phyloP scores from a whole-genome alignment of 2,113 vertebrate species.

The Probosciger aterrimus region DNA sequence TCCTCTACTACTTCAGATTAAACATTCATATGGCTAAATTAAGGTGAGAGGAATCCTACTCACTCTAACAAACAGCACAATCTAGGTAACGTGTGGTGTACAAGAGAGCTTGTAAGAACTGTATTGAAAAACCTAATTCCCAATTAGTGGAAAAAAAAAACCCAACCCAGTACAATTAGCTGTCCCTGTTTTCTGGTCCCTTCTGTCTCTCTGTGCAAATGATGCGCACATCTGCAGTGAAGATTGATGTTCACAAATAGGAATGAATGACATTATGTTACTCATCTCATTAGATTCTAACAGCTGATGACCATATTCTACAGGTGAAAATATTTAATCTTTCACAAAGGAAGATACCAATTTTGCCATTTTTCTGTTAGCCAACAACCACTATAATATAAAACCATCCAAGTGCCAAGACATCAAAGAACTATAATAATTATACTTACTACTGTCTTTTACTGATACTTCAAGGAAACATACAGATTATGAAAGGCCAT shows the following conservation, averaged over 20 bases:
- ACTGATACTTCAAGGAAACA: background rate
- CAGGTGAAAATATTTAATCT: background rate
- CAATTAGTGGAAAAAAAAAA: background rate
- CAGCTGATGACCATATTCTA: background rate
- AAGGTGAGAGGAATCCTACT: background rate
- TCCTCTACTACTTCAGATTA: background rate
- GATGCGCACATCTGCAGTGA: background rate
- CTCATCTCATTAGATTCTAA: background rate
- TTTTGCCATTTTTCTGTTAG: background rate
- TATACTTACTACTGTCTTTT: background rate
- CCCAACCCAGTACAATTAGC: background rate
- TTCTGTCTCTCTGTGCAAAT: background rate
- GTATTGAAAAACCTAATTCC: background rate
- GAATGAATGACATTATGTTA: background rate
- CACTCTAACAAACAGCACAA: background rate
- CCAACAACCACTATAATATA: background rate
- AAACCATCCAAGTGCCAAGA: background rate
- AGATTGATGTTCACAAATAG: background rate
- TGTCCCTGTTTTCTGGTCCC: background rate
- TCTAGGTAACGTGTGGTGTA: fast-evolving
- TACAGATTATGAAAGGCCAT: background rate
- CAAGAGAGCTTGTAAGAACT: background rate
- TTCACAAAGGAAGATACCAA: background rate
- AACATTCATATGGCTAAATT: background rate
- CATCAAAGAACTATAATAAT: background rate